Evolutionary conservation across 2,113 vertebrate species (phyloP), one percentile per base, ranked within the genome.

Genomic region (Edolisoma coerulescens): DNA sequence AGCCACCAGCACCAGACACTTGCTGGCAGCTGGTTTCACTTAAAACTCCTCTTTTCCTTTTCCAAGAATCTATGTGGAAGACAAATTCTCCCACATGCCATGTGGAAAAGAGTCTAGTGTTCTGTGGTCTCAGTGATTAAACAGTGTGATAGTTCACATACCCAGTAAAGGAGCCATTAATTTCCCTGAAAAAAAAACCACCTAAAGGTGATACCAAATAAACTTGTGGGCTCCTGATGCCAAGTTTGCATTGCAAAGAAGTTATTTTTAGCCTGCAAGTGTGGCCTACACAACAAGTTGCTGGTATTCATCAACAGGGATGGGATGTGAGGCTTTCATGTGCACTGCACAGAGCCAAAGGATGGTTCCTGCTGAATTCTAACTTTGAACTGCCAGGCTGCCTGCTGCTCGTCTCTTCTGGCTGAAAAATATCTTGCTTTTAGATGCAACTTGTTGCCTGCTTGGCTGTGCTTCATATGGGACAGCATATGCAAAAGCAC

Each of bases 321-420:
- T 6, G 74, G 85, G 74, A 71, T 45, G 69, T 30, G 32, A 84
- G 74, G 84, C 77, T 94, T 94, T 88, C 69, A 94, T 65, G 52
- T 76, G 70, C 23, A 16, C 81, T 54, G 44, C 42, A 68, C 30
- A 60, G 57, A 91, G 81, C 77, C 91, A 82, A 69, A 54, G 10
- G 44, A 94, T 21, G 67, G 39, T n/a, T 71, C 60, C 89, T 96
- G 81, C 57, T 56, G 61, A 87, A 64, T 52, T 41, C 57, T 56
- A 13, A 21, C 93, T 95, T 94, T 96, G 93, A 95, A 95, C 89
- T 95, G 79, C 28, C 65, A 87, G 49, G 60, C 56, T 84, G 84
- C 57, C 37, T 42, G 77, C 83, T 88, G 85, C 24, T 69, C 32
- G 3, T 10, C 71, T 92, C 61, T 54, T 87, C 87, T 67, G 35